Percentiles rank a stretch among this genome's conserved stretches.
phyloP scores from a whole-genome alignment of 1,140 invertebrate species.

The Rhopalosiphum maidis region DNA sequence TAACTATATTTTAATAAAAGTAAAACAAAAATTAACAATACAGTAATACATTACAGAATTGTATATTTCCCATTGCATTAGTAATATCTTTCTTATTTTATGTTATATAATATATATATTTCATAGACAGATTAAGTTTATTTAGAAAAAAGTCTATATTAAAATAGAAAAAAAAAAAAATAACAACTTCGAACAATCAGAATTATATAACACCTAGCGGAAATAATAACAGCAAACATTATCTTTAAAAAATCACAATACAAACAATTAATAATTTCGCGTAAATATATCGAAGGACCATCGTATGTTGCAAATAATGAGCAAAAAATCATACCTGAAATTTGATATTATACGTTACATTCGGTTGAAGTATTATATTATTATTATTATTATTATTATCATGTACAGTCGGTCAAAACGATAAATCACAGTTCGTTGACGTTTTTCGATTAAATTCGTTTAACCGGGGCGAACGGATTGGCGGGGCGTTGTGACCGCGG shows the following conservation, averaged over 20 bases:
- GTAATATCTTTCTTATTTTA: background rate
- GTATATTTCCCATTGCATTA: background rate
- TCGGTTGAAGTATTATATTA: background rate
- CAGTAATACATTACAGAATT: background rate
- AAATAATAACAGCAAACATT: background rate
- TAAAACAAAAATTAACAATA: background rate
- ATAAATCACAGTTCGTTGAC: conserved; percentile 28
- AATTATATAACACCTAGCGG: background rate
- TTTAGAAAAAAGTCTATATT: background rate
- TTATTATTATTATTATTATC: conserved; percentile 3
- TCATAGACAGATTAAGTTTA: background rate
- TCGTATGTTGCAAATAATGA: background rate
- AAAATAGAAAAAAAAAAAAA: background rate
- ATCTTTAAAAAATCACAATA: too few species aligned
- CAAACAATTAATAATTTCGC: too few species aligned
- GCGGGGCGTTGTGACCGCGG: background rate
- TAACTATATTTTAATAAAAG: too few species aligned
- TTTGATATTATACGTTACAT: background rate
- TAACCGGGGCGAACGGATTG: background rate
- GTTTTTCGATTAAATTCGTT: conserved; percentile 35
- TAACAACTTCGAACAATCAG: background rate
- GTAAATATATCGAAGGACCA: background rate
- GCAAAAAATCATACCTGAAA: background rate
- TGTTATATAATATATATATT: background rate
- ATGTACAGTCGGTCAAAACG: background rate